phyloP scores from a whole-genome alignment of 2,113 vertebrate genomes.

The Notothenia coriiceps region DNA sequence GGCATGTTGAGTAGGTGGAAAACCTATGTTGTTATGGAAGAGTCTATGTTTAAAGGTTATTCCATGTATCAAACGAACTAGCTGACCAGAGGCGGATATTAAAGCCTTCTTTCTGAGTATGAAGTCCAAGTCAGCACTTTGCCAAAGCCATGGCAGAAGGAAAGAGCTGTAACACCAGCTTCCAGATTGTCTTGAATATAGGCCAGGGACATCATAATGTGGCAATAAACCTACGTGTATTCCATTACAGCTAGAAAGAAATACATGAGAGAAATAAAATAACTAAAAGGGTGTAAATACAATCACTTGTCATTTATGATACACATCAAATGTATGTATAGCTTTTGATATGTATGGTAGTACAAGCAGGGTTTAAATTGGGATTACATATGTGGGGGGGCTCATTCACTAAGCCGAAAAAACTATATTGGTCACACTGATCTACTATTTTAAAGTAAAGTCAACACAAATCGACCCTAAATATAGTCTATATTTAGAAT shows the following conservation, averaged over 20 bases:
- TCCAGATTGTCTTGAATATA: background rate
- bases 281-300: background rate
- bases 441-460: too few species aligned
- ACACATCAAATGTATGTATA: background rate
- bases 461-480: too few species aligned
- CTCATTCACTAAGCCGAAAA: too few species aligned
- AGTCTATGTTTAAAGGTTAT: background rate
- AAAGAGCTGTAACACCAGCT: conserved; percentile 12
- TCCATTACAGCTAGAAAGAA: background rate
- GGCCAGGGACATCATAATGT: background rate
- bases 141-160: conserved; percentile 6
- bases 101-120: conserved; percentile 4
- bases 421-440: too few species aligned
- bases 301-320: background rate
- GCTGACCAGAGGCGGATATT: conserved; percentile 12
- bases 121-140: conserved; percentile 8
- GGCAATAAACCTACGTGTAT: background rate
- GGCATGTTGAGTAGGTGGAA: background rate
- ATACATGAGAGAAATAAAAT: background rate
- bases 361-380: background rate
- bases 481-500: too few species aligned
- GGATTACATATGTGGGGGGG: too few species aligned
- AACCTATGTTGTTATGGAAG: background rate
- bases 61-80: conserved; percentile 5
- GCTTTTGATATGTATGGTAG: background rate